A percentile compares a stretch with the other conserved stretches of the same genome.
Conservation (phyloP, 1,140 invertebrate species). For the Megalonaias nervosa region DNA sequence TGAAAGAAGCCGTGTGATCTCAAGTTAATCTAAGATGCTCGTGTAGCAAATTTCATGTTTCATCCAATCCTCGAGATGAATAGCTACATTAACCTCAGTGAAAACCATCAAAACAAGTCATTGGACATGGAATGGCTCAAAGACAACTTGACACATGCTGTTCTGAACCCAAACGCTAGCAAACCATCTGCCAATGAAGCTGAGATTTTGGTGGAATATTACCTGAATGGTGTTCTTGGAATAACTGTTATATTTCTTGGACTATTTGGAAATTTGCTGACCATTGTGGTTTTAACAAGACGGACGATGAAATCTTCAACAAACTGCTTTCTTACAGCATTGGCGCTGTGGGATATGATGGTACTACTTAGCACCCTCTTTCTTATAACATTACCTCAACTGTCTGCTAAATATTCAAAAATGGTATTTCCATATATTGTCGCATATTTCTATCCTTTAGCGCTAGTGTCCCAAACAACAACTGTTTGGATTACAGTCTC, state of each 20-base stretch:
- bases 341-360: conserved; percentile 92
- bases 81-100: too few species aligned
- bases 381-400: conserved; percentile 83
- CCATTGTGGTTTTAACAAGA: conserved; percentile 87
- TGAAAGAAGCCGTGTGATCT: too few species aligned
- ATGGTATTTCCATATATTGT: conserved; percentile 85
- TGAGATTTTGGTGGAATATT: conserved; percentile 37
- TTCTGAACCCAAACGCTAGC: too few species aligned
- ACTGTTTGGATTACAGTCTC: conserved; percentile 96
- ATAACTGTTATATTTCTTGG: conserved; percentile 88
- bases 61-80: too few species aligned
- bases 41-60: too few species aligned
- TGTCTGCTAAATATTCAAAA: conserved; percentile 78
- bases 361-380: conserved; percentile 89
- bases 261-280: conserved; percentile 90
- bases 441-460: conserved; percentile 88
- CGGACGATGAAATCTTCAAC: conserved; percentile 96
- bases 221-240: conserved; percentile 80
- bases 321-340: conserved; percentile 91
- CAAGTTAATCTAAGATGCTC: too few species aligned
- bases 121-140: too few species aligned
- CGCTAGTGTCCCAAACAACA: conserved; percentile 89
- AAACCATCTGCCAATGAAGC: too few species aligned
- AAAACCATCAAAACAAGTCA: too few species aligned
- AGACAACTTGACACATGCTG: too few species aligned